Evolutionary conservation across 2,113 vertebrate genomes (phyloP).

Genomic region (Eulemur rufifrons): DNA sequence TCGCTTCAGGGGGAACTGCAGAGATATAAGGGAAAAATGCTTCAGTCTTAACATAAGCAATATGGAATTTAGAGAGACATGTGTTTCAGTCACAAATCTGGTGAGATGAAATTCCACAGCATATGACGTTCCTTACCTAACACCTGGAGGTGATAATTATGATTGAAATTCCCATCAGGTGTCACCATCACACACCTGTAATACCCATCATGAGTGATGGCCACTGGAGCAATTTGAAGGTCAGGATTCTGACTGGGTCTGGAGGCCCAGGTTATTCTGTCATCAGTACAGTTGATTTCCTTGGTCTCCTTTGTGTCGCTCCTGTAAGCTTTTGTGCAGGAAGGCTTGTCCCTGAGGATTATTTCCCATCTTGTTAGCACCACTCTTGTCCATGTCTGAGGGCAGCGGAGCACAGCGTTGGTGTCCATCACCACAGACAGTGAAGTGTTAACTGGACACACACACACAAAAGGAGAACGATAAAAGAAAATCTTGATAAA

Average conservation of each 20-base stretch:
- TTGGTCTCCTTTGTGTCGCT: fast-evolving
- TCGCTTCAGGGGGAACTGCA: conserved; percentile 65
- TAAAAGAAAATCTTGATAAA: not conserved
- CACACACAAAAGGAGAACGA: not conserved
- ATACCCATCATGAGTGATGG: conserved; percentile 65
- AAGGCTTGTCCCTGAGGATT: fast-evolving
- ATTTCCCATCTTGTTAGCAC: conserved; percentile 45
- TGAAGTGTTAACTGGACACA: not conserved
- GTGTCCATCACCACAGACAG: fast-evolving
- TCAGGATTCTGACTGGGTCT: fast-evolving
- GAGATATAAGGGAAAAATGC: not conserved
- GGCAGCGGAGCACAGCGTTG: conserved; percentile 13
- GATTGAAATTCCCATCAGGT: not conserved
- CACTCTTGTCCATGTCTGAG: fast-evolving
- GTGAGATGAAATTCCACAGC: not conserved
- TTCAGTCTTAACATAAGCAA: not conserved
- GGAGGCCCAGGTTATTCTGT: conserved; percentile 61
- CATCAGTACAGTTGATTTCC: conserved; percentile 52
- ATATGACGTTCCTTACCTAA: conserved; percentile 73
- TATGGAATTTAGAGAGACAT: not conserved
- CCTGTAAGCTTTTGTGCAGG: conserved; percentile 1
- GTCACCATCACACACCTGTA: conserved; percentile 29
- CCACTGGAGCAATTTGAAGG: conserved; percentile 69
- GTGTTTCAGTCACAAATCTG: not conserved
- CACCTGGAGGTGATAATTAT: not conserved